Evolutionary conservation across 2,113 vertebrate genomes (phyloP), one percentile per base, ranked within the genome.

Genomic region (Ariopsis seemanni): DNA sequence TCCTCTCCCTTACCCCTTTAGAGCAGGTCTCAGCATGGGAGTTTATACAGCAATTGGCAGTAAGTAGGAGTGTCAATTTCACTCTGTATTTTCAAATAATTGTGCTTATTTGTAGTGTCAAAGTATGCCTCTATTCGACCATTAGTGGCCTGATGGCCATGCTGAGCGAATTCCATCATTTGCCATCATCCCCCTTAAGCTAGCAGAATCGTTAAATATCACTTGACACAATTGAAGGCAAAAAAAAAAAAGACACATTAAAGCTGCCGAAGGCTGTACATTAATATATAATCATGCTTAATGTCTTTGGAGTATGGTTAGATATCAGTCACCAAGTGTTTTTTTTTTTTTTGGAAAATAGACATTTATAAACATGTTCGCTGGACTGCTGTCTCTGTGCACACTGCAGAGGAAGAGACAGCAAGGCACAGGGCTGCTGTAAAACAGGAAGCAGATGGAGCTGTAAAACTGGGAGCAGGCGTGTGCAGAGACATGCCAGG

Each of bases 231-330:
- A 86, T 84, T 82, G 91, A 90, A 90, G 91, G 90, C 90, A 91
- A 84, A 93, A 63, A 72, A 30, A 1, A 74, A 63, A 20, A 9
- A n/a, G 11, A 3, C 52, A 57, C 84, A 83, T 93, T 93, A 94
- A 93, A 91, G 85, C 89, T 79, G 87, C 83, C 85, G 58, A 77
- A 83, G 87, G 91, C 93, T 93, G 90, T 90, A 91, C 92, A 88
- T 84, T 77, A 90, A 85, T 87, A 90, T 88, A 90, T 93, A 94
- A 93, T 92, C 92, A 91, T 62, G 86, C 88, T 93, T 94, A 92
- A 93, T 90, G 89, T 89, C 88, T 90, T 86, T 89, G 83, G 69
- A 62, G 90, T 89, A 86, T 62, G 78, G 71, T 85, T 63, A 91
- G 91, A 92, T 88, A 93, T 94, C 92, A 92, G 42, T 52, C 85